phyloP scores from a whole-genome alignment of 2,888 invertebrate genomes.

The Tortrix viridana region DNA sequence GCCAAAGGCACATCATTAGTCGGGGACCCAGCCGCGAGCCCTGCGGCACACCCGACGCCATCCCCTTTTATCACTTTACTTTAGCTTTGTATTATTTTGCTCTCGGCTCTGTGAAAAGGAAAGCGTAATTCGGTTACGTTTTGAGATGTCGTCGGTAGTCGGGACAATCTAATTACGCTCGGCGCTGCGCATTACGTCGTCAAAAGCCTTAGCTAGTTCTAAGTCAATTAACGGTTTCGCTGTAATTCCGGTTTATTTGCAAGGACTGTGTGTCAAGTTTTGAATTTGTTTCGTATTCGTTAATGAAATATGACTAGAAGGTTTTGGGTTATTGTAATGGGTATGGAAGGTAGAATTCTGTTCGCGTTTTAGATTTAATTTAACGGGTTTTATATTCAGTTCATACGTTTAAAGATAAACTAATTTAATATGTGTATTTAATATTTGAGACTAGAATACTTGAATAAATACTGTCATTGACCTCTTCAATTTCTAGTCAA shows the following conservation, averaged over 20 bases:
- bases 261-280: constrained; percentile 28
- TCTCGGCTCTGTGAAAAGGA: constrained; percentile 77
- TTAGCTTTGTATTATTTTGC: constrained; percentile 81
- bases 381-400: background rate
- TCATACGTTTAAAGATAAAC: no score
- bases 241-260: constrained; percentile 36
- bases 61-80: constrained; percentile 70
- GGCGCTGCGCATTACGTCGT: constrained; percentile 73
- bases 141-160: constrained; percentile 74
- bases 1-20: constrained; percentile 37
- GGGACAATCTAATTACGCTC: constrained; percentile 80
- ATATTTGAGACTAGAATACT: no score
- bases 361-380: constrained; percentile 4
- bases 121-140: constrained; percentile 82
- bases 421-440: no score
- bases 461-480: no score
- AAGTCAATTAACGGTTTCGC: constrained; percentile 60
- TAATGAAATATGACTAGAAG: constrained; percentile 26
- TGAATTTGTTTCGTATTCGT: constrained; percentile 31
- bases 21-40: constrained; percentile 68
- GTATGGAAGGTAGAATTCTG: constrained; percentile 8
- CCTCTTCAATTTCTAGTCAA: no score
- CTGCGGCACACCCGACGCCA: constrained; percentile 68
- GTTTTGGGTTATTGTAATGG: constrained; percentile 2
- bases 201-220: constrained; percentile 70